Conservation (phyloP, 2,888 invertebrate genomes). For the Aleiodes leptofemur region DNA sequence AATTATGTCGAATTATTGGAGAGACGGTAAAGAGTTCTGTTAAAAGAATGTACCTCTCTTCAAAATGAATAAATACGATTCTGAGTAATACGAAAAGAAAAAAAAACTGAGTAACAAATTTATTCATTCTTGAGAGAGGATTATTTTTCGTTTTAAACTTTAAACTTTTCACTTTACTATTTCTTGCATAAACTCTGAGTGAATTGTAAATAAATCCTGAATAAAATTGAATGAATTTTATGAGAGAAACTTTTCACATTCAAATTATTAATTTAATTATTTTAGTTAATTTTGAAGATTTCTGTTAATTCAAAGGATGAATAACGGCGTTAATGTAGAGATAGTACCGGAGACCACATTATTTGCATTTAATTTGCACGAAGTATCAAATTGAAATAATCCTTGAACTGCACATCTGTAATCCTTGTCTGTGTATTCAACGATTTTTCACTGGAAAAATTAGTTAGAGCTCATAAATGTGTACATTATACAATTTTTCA, state of each 20-base stretch:
- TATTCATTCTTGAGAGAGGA: no score
- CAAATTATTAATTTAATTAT: background rate
- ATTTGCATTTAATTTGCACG: slow-evolving; percentile 18
- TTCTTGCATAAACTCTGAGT: no score
- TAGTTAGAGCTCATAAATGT: background rate
- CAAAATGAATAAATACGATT: no score
- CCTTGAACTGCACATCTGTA: background rate
- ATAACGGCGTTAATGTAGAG: background rate
- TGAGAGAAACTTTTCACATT: background rate
- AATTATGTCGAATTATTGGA: no score
- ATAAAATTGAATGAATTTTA: background rate
- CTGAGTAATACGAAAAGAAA: no score
- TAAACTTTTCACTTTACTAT: no score
- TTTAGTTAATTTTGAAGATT: background rate
- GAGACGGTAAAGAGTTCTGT: no score
- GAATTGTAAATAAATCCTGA: no score
- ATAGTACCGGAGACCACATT: background rate
- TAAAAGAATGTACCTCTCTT: no score
- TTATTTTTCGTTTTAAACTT: no score
- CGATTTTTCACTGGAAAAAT: background rate
- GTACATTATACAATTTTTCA: background rate
- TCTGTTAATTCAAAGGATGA: background rate
- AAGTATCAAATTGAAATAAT: slow-evolving; percentile 14
- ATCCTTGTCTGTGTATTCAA: background rate
- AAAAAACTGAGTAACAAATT: no score